Evolutionary conservation across 2,113 vertebrate genomes (phyloP), one percentile per base, ranked within the genome.

Genomic region (Pleuronectes platessa): DNA sequence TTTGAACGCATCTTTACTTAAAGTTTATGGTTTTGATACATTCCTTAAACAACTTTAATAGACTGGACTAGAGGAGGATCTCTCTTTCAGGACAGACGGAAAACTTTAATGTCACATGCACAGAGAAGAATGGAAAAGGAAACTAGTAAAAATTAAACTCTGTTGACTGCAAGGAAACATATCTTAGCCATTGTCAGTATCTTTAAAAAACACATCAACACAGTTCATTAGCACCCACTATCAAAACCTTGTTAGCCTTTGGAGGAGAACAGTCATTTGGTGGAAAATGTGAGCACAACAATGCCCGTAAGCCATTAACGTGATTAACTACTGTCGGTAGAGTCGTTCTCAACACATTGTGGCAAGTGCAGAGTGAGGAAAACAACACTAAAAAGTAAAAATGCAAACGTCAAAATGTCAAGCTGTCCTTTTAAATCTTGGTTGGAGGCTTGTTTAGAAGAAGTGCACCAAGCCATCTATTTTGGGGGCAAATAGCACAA

Each of bases 401-500:
- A 63, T 31, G 7, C 31, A 31, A 31, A 31, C 31, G 6, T 71
- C 31, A 68, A 56, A 74, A 86, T 81, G 81, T 45, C 71, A 74
- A 63, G 42, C 71, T 63, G 15, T 76, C 18, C 53, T 72, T 84
- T 78, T 70, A 77, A 82, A 80, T 55, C 58, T 13, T 51, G 35
- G 37, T 72, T 21, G 59, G 61, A 84, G 68, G 56, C 53, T 73
- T 78, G 62, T 76, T 81, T 40, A 74, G 71, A 83, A 47, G 58
- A 81, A 74, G 71, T 81, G 47, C 54, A 81, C 64, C 8, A 60
- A 72, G 45, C 54, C 64, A 3, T 82, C 82, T 86, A 83, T 86
- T 90, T 83, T 59, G 20, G 54, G 53, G 55, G 68, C 60, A 81
- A 84, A 85, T 54, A 61, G 71, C 79, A 72, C 59, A 76, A 67